Base-by-base conservation (phyloP, 2,888 invertebrate species). In the Chaitophorus viminalis region DNA sequence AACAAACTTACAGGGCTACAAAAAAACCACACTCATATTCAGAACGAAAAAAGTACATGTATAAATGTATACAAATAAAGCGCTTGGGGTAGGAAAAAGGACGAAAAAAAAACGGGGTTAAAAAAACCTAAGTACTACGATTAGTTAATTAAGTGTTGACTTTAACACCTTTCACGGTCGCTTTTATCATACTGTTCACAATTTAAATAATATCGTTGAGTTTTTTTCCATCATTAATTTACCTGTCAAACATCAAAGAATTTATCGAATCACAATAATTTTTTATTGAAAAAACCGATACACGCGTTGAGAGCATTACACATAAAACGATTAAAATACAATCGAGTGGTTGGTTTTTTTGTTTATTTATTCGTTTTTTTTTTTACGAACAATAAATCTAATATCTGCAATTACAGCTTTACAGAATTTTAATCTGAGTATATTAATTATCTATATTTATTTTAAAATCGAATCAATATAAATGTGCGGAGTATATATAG, bases 131-230 rank as follows among this genome's bases (percentile, higher is more conserved):
- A 87, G 87, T 87, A 81, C 72, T 79, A 60, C 74, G 72, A 81
- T 39, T 65, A 87, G 79, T 87, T 87, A 87, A 87, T 87, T 87
- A 87, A 87, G 79, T 87, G 87, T 87, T 87, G 87, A 87, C 81
- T 87, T 87, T 87, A 79, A 81, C 87, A 87, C 87, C 87, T 87
- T 74, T 46, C 54, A n/a, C 65, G 18, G 65, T 29, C 74, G 76
- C 18, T 84, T 84, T 84, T 77, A 84, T 77, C 84, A 39, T 84
- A 33, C 31, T 52, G 84, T 77, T 77, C 52, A 65, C 76, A 52
- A 77, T 77, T 77, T 54, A 74, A 54, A 83, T 74, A 17, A 60
- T 74, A 83, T 68, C 76, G 60, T 65, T 36, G 14, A 1, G 25
- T 39, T 86, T 86, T 17, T 29, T 60, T 72, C 21, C 36, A 25